phyloP scores from a whole-genome alignment of 2,113 vertebrate species.

The Pterocles orientalis region DNA sequence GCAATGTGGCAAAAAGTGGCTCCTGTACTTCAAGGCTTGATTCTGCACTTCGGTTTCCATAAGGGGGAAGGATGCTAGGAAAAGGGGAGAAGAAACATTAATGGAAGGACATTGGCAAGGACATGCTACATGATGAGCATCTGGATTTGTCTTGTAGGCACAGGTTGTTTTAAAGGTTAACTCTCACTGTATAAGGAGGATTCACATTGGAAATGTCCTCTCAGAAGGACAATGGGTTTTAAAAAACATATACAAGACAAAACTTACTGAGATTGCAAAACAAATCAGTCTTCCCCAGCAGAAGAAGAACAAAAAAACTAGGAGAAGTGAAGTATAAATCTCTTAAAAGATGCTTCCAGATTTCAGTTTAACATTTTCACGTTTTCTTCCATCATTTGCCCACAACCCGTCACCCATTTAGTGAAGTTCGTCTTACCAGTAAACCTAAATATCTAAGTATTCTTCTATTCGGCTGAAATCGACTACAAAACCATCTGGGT shows the following conservation, averaged over 20 bases:
- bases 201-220: background rate
- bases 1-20: background rate
- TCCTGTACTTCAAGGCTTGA: background rate
- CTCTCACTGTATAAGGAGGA: background rate
- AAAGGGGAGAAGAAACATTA: background rate
- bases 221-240: background rate
- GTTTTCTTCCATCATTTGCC: background rate
- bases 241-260: background rate
- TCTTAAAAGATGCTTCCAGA: no score
- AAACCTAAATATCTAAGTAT: background rate
- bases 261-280: background rate
- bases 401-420: background rate
- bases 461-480: background rate
- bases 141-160: background rate
- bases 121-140: background rate
- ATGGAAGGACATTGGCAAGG: background rate
- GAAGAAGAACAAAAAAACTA: no score
- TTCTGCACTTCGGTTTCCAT: background rate
- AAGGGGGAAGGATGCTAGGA: background rate
- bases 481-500: background rate
- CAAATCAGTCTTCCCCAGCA: background rate
- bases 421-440: background rate
- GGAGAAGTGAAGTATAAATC: no score
- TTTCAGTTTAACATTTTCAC: no score
- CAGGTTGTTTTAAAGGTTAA: background rate